Evolutionary conservation across 2,797 vertebrate species (phyloP).

Genomic region (Cheirogaleus major): DNA sequence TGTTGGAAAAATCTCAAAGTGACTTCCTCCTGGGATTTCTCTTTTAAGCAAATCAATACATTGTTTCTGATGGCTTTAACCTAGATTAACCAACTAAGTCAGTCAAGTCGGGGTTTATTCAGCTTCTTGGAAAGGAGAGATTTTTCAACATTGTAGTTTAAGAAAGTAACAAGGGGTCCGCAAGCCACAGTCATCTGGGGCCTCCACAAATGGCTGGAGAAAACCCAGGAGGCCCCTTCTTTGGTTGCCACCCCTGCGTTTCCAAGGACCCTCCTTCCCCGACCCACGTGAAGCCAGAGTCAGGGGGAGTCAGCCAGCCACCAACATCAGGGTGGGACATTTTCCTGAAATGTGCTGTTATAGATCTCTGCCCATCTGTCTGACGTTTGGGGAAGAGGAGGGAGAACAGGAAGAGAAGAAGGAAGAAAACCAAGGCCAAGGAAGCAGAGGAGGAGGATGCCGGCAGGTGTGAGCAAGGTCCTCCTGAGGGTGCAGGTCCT

Average conservation of each 20-base stretch:
- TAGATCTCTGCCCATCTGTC: not conserved
- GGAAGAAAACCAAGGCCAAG: fast-evolving
- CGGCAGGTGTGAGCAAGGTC: not conserved
- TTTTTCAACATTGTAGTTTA: not conserved
- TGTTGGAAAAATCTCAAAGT: not conserved
- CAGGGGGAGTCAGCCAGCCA: fast-evolving
- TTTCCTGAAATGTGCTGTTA: fast-evolving
- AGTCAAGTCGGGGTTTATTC: not conserved
- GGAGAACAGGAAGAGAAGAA: not conserved
- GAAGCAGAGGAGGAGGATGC: too few relatives aligned
- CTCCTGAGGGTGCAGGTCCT: not conserved
- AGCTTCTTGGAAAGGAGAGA: not conserved
- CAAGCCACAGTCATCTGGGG: fast-evolving
- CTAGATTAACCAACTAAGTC: constrained; percentile 17
- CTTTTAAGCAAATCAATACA: constrained; percentile 42
- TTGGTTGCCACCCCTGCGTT: not conserved
- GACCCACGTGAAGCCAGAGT: fast-evolving
- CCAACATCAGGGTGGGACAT: fast-evolving
- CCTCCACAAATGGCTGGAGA: fast-evolving
- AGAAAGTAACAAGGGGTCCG: not conserved
- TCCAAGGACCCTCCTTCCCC: fast-evolving
- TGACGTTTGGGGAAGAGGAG: not conserved
- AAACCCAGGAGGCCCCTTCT: not conserved
- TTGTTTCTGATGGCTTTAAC: constrained; percentile 34
- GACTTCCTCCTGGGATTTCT: constrained; percentile 20